Percentiles rank a stretch among this genome's conserved stretches.
phyloP scores from a whole-genome alignment of 2,888 invertebrate genomes.

The Parnassius smintheus region DNA sequence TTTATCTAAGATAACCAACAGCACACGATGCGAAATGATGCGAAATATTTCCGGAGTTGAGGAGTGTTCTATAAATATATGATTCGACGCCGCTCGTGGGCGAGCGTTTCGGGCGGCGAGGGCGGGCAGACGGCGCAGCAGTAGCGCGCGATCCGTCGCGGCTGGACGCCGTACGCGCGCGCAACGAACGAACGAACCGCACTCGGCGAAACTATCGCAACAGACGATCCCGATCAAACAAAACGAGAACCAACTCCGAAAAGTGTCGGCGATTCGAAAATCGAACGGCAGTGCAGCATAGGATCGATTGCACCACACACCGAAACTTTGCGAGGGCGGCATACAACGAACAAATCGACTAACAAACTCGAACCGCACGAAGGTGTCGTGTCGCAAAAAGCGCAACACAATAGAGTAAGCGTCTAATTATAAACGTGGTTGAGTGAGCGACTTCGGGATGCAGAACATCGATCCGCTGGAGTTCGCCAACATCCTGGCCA shows the following conservation, averaged over 20 bases:
- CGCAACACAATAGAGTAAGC: slow-evolving; percentile 80
- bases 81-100: slow-evolving; percentile 76
- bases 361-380: slow-evolving; percentile 77
- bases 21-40: slow-evolving; percentile 78
- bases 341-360: slow-evolving; percentile 79
- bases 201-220: slow-evolving; percentile 49
- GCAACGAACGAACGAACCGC: slow-evolving; percentile 81
- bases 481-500: slow-evolving; percentile 91
- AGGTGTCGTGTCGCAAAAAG: slow-evolving; percentile 80
- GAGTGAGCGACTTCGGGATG: slow-evolving; percentile 65
- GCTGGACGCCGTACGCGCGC: slow-evolving; percentile 78
- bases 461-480: slow-evolving; percentile 89
- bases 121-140: slow-evolving; percentile 54
- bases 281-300: slow-evolving; percentile 38
- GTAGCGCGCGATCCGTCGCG: slow-evolving; percentile 80
- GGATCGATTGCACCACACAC: slow-evolving; percentile 57
- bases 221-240: slow-evolving; percentile 32
- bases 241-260: slow-evolving; percentile 46
- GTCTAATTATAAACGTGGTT: slow-evolving; percentile 78
- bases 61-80: slow-evolving; percentile 80
- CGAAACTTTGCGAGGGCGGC: slow-evolving; percentile 71
- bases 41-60: slow-evolving; percentile 81
- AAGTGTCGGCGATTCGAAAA: slow-evolving; percentile 27
- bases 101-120: slow-evolving; percentile 55
- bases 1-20: slow-evolving; percentile 67